These are phyloP conservation scores for Sebastes fasciatus DNA, from an alignment of 2,113 vertebrate species.

Conservation along the genomic window DNA sequence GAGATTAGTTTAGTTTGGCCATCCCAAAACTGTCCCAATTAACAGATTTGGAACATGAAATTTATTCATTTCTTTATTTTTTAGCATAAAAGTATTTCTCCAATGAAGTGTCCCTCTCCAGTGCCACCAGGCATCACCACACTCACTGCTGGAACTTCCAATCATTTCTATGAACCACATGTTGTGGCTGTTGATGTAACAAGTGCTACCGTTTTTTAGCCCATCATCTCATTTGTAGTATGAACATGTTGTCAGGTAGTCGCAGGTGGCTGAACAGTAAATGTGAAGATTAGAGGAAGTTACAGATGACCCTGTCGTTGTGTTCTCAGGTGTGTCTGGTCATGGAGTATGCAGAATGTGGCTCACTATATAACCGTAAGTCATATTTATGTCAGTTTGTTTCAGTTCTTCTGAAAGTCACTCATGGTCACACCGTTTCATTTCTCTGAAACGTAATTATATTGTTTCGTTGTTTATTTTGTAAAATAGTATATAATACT, in stretches of 20 bases:
- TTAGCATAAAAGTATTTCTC: neutral
- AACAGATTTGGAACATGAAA: neutral
- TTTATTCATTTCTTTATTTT: neutral
- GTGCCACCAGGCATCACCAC: too few relatives aligned
- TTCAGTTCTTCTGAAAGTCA: neutral
- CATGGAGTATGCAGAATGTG: slow-evolving; percentile 98
- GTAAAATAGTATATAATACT: too few relatives aligned
- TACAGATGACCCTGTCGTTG: neutral
- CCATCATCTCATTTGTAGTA: too few relatives aligned
- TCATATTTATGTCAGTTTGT: slow-evolving; percentile 33
- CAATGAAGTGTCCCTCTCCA: too few relatives aligned
- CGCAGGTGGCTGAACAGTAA: neutral
- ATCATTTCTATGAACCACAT: too few relatives aligned
- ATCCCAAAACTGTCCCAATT: too few relatives aligned
- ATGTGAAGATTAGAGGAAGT: neutral
- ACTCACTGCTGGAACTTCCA: too few relatives aligned
- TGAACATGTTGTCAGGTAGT: neutral
- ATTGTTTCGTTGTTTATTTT: too few relatives aligned
- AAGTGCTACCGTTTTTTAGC: too few relatives aligned
- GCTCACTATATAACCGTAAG: slow-evolving; percentile 98
- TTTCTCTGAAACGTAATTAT: neutral
- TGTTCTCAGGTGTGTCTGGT: slow-evolving; percentile 93
- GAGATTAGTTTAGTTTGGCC: too few relatives aligned
- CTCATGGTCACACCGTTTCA: neutral
- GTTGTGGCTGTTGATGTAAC: too few relatives aligned